phyloP scores from a whole-genome alignment of 1,140 invertebrate genomes.

The Calycopis cecrops region DNA sequence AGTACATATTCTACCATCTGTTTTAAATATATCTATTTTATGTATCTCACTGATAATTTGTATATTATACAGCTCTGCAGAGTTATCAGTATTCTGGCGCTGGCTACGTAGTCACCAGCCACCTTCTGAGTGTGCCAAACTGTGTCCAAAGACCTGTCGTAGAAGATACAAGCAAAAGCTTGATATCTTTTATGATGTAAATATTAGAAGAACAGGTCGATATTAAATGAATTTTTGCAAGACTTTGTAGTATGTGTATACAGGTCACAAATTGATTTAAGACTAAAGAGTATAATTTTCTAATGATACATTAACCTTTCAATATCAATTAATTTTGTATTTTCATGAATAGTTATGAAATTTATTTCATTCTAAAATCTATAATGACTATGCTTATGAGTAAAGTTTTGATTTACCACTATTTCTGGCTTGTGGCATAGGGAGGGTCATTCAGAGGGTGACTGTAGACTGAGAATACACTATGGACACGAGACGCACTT shows the following conservation, averaged over 20 bases:
- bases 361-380: too few relatives aligned
- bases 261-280: too few relatives aligned
- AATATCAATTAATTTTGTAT: too few relatives aligned
- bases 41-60: not conserved
- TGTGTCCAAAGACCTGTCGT: conserved; percentile 28
- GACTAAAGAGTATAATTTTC: too few relatives aligned
- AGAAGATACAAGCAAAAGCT: conserved; percentile 26
- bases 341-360: too few relatives aligned
- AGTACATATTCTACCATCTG: too few relatives aligned
- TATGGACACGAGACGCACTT: conserved; percentile 51
- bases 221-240: too few relatives aligned
- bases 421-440: conserved; percentile 14
- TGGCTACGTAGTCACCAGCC: conserved; percentile 47
- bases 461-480: conserved; percentile 49
- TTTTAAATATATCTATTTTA: too few relatives aligned
- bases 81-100: conserved; percentile 29
- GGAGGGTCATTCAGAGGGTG: conserved; percentile 46
- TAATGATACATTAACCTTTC: too few relatives aligned
- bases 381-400: too few relatives aligned
- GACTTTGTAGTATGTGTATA: too few relatives aligned
- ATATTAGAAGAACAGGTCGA: too few relatives aligned
- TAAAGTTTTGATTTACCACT: not conserved
- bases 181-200: conserved; percentile 26
- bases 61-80: conserved; percentile 15
- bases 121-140: conserved; percentile 44